phyloP scores from a whole-genome alignment of 2,113 vertebrate species.

The Mobula hypostoma region DNA sequence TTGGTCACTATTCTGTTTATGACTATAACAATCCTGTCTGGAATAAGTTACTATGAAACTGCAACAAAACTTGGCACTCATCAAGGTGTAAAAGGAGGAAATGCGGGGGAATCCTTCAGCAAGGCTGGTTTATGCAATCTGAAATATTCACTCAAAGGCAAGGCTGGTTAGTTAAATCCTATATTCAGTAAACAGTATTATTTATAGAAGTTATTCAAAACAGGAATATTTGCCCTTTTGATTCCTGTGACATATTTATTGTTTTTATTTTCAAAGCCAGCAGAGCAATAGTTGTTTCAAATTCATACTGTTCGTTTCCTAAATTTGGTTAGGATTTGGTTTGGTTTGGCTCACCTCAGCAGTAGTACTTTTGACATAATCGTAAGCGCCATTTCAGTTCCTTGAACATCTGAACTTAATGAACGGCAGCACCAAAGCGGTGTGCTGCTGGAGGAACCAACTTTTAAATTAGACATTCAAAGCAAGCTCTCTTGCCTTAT shows the following conservation, averaged over 20 bases:
- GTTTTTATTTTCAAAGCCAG: neutral
- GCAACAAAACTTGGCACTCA: neutral
- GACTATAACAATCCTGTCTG: neutral
- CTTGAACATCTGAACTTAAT: neutral
- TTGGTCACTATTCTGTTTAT: neutral
- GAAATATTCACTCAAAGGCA: neutral
- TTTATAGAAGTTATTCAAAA: neutral
- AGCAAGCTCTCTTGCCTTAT: neutral
- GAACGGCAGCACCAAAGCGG: neutral
- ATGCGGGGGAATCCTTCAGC: neutral
- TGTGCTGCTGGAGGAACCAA: neutral
- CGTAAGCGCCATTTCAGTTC: neutral
- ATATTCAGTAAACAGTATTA: neutral
- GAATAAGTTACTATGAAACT: neutral
- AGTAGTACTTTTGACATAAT: neutral
- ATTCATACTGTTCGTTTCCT: neutral
- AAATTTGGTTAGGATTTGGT: neutral
- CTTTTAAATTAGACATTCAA: neutral
- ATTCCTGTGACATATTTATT: neutral
- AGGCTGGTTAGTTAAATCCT: neutral
- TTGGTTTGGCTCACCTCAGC: neutral
- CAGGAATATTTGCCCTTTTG: neutral
- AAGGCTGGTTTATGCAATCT: neutral
- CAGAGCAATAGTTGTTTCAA: neutral
- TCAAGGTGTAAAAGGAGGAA: neutral